Base-by-base conservation (phyloP, 2,888 invertebrate species). In the Julus scandinavius region DNA sequence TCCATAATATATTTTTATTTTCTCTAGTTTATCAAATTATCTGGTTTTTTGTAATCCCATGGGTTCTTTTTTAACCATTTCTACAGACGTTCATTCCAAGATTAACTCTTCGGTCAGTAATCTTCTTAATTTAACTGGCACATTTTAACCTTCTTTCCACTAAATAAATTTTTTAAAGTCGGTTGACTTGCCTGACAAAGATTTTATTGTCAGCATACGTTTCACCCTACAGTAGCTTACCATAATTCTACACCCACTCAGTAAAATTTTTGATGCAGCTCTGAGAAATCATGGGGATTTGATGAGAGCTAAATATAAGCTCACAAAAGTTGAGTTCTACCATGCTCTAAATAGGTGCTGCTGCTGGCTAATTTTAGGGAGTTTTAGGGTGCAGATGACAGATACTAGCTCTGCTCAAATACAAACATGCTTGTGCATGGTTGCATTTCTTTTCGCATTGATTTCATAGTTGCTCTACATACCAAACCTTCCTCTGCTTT, bases 381-480 rank as follows among this genome's bases (percentile, higher is more conserved):
- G 58, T 58, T 58, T 58, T 58, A 5, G 58, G 58, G 58, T n/a
- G 58, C 17, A 58, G 58, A 58, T 58, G 58, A 58, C 58, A 58
- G 58, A 58, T 58, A 58, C 58, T 58, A 58, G 58, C 58, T 58
- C 58, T 58, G 58, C 58, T 58, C 58, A 58, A 58, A 58, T 58
- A 17, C 58, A 58, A 58, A n/a, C 58, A 58, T 58, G 58, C 58
- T n/a, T n/a, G 17, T 58, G 58, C n/a, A n/a, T 17, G 15, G 17
- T 58, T 58, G 58, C 5, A 58, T n/a, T 58, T 58, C 58, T 58
- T 58, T 58, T 17, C 58, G 15, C 58, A 58, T 5, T 17, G n/a
- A 58, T 58, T n/a, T 58, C 58, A 58, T 15, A 58, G 58, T n/a
- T 58, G 58, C n/a, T 58, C 58, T 58, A 58, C 58, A 58, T 58